Conservation (phyloP, 2,888 invertebrate species). For the Limnephilus auricula region DNA sequence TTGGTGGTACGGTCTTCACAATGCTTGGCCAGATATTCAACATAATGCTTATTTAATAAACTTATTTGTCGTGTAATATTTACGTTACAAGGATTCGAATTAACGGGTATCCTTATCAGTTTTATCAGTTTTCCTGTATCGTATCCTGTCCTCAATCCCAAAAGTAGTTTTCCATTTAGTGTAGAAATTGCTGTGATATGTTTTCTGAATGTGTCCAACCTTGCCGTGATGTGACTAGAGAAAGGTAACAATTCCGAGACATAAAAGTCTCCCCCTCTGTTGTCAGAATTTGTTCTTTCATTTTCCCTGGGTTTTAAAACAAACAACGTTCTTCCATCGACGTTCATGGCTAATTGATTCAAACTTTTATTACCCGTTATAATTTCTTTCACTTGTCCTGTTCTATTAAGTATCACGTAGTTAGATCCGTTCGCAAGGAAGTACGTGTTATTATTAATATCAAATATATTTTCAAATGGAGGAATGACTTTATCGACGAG, state of each 20-base stretch:
- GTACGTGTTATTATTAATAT: neutral
- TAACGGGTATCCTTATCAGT: neutral
- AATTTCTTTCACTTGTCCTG: neutral
- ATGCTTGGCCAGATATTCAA: neutral
- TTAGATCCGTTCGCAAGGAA: neutral
- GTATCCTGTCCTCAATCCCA: neutral
- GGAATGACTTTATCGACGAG: neutral
- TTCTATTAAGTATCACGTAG: neutral
- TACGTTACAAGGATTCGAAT: no score
- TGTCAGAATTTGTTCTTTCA: neutral
- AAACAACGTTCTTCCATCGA: neutral
- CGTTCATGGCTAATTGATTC: neutral
- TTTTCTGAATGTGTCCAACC: no score
- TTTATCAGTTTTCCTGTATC: neutral
- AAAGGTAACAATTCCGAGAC: neutral
- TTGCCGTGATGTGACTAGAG: no score
- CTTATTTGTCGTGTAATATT: no score
- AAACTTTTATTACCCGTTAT: neutral
- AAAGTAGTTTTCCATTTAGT: neutral
- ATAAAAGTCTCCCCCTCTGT: neutral
- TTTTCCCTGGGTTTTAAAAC: neutral
- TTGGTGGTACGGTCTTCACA: neutral
- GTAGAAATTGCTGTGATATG: neutral
- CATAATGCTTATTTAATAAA: neutral
- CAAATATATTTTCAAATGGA: neutral